phyloP scores from a whole-genome alignment of 2,888 invertebrate genomes.

The Calliopum simillimum region DNA sequence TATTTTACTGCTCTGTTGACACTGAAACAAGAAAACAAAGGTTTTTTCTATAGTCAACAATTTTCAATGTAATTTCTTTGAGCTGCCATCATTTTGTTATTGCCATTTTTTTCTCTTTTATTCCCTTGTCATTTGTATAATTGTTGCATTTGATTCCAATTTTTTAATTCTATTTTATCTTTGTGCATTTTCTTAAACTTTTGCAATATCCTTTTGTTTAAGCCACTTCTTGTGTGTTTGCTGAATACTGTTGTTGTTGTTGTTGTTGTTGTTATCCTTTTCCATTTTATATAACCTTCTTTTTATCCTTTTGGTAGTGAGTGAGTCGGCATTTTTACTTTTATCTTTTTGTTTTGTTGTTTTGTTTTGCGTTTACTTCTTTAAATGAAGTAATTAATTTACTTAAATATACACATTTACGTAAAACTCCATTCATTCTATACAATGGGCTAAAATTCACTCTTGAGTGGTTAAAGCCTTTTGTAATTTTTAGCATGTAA shows the following conservation, averaged over 20 bases:
- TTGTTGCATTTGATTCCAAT: slow-evolving; percentile 3
- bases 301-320: neutral
- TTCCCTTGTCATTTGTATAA: too few relatives aligned
- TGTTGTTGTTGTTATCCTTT: neutral
- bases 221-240: neutral
- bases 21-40: too few relatives aligned
- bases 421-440: neutral
- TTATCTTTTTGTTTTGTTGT: slow-evolving; percentile 11
- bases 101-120: neutral
- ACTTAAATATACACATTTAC: slow-evolving; percentile 39
- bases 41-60: too few relatives aligned
- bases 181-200: slow-evolving; percentile 13
- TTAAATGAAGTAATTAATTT: slow-evolving; percentile 52
- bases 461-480: too few relatives aligned
- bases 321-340: slow-evolving; percentile 31
- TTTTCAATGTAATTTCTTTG: too few relatives aligned
- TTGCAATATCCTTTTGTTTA: slow-evolving; percentile 11
- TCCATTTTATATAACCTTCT: neutral
- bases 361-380: slow-evolving; percentile 22
- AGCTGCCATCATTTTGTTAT: neutral
- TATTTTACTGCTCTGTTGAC: too few relatives aligned
- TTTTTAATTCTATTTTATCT: neutral
- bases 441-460: too few relatives aligned
- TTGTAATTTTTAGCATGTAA: too few relatives aligned
- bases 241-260: neutral